Percentiles rank a stretch among this genome's conserved stretches.
Conservation (phyloP, 1,140 invertebrate species). For the Cherax destructor region DNA sequence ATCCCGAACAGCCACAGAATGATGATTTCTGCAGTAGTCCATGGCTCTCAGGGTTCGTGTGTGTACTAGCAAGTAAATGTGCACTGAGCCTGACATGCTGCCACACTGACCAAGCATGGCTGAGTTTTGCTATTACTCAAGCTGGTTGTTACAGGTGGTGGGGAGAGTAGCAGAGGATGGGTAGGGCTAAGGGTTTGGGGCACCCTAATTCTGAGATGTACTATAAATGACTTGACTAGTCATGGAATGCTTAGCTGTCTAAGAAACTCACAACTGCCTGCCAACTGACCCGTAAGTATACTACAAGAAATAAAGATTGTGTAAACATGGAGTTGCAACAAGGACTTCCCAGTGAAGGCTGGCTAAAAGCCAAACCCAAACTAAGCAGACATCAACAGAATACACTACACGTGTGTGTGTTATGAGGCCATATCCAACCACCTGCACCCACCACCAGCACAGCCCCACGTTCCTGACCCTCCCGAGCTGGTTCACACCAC, state of each 20-base stretch:
- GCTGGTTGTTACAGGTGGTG: constrained; percentile 54
- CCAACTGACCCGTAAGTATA: constrained; percentile 50
- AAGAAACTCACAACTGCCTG: constrained; percentile 54
- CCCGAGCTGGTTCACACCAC: constrained; percentile 40
- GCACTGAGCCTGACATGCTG: constrained; percentile 53
- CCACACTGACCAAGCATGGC: constrained; percentile 24
- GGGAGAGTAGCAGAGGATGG: constrained; percentile 47
- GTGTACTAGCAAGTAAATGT: constrained; percentile 51
- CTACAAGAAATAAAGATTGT: constrained; percentile 37
- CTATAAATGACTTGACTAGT: constrained; percentile 60
- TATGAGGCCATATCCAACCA: constrained; percentile 36
- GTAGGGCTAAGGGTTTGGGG: constrained; percentile 20
- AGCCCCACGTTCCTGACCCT: constrained; percentile 55
- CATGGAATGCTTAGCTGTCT: constrained; percentile 49
- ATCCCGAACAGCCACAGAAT: constrained; percentile 38
- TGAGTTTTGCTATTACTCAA: constrained; percentile 27
- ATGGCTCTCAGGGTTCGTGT: constrained; percentile 51
- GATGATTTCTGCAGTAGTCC: constrained; percentile 18
- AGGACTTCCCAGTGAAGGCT: constrained; percentile 56
- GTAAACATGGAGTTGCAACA: constrained; percentile 52
- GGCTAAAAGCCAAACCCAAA: constrained; percentile 52
- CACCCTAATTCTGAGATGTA: constrained; percentile 30
- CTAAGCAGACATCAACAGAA: constrained; percentile 61
- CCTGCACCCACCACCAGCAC: constrained; percentile 68
- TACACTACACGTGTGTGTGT: constrained; percentile 60